phyloP scores from a whole-genome alignment of 2,888 invertebrate genomes.

The Chrysolina americana region DNA sequence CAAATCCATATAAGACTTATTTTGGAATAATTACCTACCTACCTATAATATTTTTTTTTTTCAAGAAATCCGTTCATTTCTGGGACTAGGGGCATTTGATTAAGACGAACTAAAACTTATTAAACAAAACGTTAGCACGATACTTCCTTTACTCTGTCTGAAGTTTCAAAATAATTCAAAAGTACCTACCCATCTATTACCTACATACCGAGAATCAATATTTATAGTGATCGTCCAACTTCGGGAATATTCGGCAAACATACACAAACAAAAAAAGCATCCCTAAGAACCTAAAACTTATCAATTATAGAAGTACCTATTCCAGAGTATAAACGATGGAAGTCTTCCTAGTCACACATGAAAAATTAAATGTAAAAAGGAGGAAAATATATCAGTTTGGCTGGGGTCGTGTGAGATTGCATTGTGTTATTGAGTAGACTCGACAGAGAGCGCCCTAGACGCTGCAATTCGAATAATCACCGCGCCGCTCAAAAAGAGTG shows the following conservation, averaged over 20 bases:
- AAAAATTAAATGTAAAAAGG: slow-evolving; percentile 7
- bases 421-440: slow-evolving; percentile 47
- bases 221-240: slow-evolving; percentile 34
- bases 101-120: too few species aligned
- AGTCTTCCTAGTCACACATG: not conserved
- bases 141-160: too few species aligned
- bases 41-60: too few species aligned
- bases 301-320: slow-evolving; percentile 1
- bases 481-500: slow-evolving; percentile 13
- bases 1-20: too few species aligned
- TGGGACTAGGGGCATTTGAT: too few species aligned
- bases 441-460: slow-evolving; percentile 46
- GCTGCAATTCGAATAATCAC: slow-evolving; percentile 37
- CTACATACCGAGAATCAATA: slow-evolving; percentile 45
- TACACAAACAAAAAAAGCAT: slow-evolving; percentile 8
- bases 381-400: slow-evolving; percentile 39
- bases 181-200: too few species aligned
- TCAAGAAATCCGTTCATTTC: too few species aligned
- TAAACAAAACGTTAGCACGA: too few species aligned
- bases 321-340: not conserved
- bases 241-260: slow-evolving; percentile 28
- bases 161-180: slow-evolving; percentile 40
- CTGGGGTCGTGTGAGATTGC: slow-evolving; percentile 42
- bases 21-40: too few species aligned
- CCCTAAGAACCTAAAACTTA: slow-evolving; percentile 14